phyloP scores from a whole-genome alignment of 2,888 invertebrate species.

The Cerceris ruficornis region DNA sequence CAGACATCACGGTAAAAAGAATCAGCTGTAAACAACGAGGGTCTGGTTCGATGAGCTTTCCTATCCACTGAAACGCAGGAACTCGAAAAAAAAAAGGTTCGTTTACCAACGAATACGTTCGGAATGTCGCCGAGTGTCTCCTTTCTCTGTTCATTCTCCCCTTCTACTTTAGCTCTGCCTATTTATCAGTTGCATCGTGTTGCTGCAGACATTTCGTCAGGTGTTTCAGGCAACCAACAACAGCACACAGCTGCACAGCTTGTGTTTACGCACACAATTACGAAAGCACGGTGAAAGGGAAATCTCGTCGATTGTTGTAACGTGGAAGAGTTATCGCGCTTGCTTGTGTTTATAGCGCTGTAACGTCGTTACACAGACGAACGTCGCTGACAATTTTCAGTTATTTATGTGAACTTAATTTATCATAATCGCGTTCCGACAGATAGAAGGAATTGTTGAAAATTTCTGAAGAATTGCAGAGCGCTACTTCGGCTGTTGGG shows the following conservation, averaged over 20 bases:
- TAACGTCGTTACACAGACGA: slow-evolving; percentile 26
- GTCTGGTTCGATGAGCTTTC: no score
- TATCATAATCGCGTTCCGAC: no score
- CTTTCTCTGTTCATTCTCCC: not conserved
- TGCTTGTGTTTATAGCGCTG: slow-evolving; percentile 20
- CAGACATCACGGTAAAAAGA: no score
- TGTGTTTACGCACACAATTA: slow-evolving; percentile 37
- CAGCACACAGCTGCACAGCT: slow-evolving; percentile 24
- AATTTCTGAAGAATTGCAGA: no score
- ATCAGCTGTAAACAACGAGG: no score
- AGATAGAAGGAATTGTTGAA: no score
- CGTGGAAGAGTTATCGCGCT: slow-evolving; percentile 39
- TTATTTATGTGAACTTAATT: no score
- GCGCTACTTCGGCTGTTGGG: no score
- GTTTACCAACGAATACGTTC: not conserved
- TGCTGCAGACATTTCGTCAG: slow-evolving; percentile 50
- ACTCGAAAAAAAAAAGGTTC: not conserved
- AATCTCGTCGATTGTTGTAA: slow-evolving; percentile 62
- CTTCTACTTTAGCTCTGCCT: not conserved
- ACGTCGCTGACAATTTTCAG: slow-evolving; percentile 6
- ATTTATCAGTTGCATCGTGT: slow-evolving; percentile 44
- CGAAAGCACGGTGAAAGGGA: slow-evolving; percentile 64
- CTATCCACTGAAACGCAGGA: no score
- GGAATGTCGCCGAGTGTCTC: slow-evolving; percentile 6
- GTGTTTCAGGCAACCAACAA: slow-evolving; percentile 28